Evolutionary conservation across 2,888 invertebrate genomes (phyloP).

Genomic region (Rutpela maculata): DNA sequence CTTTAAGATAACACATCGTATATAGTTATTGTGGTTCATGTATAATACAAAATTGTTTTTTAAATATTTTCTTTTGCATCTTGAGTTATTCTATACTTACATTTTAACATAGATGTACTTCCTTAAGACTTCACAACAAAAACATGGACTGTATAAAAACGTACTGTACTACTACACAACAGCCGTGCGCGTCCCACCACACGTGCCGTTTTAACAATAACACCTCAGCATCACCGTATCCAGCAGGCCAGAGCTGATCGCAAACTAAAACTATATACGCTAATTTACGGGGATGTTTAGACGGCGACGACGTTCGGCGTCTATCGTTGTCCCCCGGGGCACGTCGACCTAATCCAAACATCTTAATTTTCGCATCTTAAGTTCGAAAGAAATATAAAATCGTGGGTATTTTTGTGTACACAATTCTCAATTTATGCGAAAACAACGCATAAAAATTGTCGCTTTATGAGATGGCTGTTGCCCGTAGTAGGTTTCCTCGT

Average conservation of each 20-base stretch:
- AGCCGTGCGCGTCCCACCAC: not conserved
- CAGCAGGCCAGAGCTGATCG: constrained; percentile 9
- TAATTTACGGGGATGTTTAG: not conserved
- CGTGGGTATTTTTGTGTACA: constrained; percentile 17
- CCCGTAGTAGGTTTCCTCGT: constrained; percentile 8
- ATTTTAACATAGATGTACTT: not conserved
- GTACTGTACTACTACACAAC: not conserved
- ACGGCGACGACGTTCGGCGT: constrained; percentile 27
- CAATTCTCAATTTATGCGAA: constrained; percentile 19
- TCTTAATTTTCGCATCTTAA: constrained; percentile 35
- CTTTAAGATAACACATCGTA: no score
- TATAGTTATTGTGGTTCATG: no score
- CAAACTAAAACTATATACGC: constrained; percentile 16
- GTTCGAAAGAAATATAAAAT: constrained; percentile 6
- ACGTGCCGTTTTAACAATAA: not conserved
- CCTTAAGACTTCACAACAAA: not conserved
- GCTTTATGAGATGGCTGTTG: constrained; percentile 13
- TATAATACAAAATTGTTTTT: not conserved
- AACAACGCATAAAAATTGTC: constrained; percentile 15
- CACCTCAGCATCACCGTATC: not conserved
- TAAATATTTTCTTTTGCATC: not conserved
- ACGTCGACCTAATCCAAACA: constrained; percentile 26
- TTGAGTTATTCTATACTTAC: not conserved
- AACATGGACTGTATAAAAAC: not conserved
- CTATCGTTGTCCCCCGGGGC: constrained; percentile 9